These are phyloP conservation scores for Poeciliopsis gracilis DNA, from an alignment of 2,797 vertebrate genomes.

Conservation along the genomic window DNA sequence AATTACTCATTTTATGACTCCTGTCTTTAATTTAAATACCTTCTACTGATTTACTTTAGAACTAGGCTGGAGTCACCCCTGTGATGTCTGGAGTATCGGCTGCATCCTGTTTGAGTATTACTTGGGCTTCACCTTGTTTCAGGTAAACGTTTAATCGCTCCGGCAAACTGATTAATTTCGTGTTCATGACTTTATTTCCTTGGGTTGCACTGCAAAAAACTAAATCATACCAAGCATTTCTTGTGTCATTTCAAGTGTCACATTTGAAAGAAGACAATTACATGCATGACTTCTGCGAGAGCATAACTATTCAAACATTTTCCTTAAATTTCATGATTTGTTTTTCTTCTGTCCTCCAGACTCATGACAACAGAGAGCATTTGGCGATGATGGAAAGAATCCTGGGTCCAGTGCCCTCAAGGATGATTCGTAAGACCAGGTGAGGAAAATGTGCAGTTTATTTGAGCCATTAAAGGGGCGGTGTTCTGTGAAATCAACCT, in stretches of 20 bases:
- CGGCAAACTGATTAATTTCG: background rate
- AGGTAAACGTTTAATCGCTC: slow-evolving; percentile 79
- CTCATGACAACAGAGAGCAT: slow-evolving; percentile 98
- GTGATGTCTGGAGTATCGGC: slow-evolving; percentile 98
- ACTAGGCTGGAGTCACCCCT: slow-evolving; percentile 96
- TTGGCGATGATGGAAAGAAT: slow-evolving; percentile 99
- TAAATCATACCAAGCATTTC: too few relatives aligned
- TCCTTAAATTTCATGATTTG: background rate
- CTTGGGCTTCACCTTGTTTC: slow-evolving; percentile 97
- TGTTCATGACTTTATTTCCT: background rate
- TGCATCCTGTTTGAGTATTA: slow-evolving; percentile 99
- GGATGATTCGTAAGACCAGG: slow-evolving; percentile 97
- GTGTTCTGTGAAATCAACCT: too few relatives aligned
- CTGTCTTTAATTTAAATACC: background rate
- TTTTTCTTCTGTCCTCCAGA: slow-evolving; percentile 74
- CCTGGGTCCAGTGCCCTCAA: slow-evolving; percentile 92
- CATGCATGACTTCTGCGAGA: background rate
- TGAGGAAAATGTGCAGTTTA: slow-evolving; percentile 45
- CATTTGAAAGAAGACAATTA: too few relatives aligned
- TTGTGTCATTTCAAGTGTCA: too few relatives aligned
- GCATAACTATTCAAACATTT: background rate
- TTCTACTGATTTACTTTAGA: slow-evolving; percentile 75
- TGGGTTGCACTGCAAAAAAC: background rate
- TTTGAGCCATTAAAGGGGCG: background rate
- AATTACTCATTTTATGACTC: background rate